Evolutionary conservation across 2,113 vertebrate species (phyloP), one percentile per base, ranked within the genome.

Genomic region (Myiagra hebetior): DNA sequence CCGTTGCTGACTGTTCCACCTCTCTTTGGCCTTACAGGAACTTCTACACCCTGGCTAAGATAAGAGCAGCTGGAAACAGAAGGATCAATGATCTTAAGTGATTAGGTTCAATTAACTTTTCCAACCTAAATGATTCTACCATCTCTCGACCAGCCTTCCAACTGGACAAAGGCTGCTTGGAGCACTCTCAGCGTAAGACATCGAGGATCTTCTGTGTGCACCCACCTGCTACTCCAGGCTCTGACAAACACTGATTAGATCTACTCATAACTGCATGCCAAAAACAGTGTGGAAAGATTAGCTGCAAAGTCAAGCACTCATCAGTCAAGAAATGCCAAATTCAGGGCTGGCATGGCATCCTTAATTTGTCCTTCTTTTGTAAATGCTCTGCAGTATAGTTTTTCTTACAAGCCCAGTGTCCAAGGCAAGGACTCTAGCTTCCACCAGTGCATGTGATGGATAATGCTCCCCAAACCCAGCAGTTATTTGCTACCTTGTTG

Each of bases 231-330:
- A 1, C 30, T 57, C 70, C 89, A 81, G 57, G 28, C 60, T 44
- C 85, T 96, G 85, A 76, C 89, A 87, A 93, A 50, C 53, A 52
- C 69, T 91, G 77, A 90, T 91, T 77, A 76, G 21, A 73, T 53
- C 77, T 44, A 27, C 60, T 79, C 67, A 59, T 87, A 95, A 97
- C 2, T 76, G 9, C 82, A 63, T 31, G 74, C 50, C 87, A 83
- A 90, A 93, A 96, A 15, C 87, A 57, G 59, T 0, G 15, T 55
- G 53, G 75, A 85, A 91, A 91, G 67, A 86, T 93, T 35, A 96
- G 82, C 72, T 90, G 90, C 90, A 80, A 90, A 96, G 75, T 74
- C 91, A 85, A 90, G 85, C 75, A 87, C 93, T 94, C 93, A 83
- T 67, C 90, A 85, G 70, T 42, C 87, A 93, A 87, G 87, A 96